Conservation (phyloP, 2,797 vertebrate species). For the Megalops cyprinoides region DNA sequence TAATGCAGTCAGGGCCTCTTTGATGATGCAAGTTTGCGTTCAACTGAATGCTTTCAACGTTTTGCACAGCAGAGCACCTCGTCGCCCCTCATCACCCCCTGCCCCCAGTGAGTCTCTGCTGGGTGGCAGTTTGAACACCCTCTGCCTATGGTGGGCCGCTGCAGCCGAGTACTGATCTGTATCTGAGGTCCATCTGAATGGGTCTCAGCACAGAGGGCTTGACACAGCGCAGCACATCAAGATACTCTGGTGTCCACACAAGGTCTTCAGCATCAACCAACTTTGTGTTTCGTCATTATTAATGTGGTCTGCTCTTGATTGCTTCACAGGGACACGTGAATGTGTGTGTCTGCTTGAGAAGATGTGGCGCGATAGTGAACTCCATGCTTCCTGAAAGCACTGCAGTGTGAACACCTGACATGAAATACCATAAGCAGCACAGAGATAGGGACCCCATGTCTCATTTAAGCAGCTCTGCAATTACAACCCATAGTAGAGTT, state of each 20-base stretch:
- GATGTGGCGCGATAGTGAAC: not conserved
- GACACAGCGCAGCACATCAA: not conserved
- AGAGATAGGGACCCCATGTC: not conserved
- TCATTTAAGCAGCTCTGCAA: not conserved
- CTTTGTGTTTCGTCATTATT: too few species aligned
- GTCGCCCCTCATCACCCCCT: not conserved
- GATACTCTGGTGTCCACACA: not conserved
- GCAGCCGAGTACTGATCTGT: not conserved
- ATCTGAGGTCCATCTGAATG: not conserved
- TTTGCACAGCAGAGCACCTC: too few species aligned
- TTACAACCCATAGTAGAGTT: not conserved
- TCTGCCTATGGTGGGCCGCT: not conserved
- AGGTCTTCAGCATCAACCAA: too few species aligned
- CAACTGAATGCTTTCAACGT: too few species aligned
- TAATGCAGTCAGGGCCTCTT: too few species aligned
- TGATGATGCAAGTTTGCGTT: too few species aligned
- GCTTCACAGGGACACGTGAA: not conserved
- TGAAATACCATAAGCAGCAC: not conserved
- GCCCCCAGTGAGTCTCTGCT: not conserved
- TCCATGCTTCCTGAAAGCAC: not conserved
- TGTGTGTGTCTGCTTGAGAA: not conserved
- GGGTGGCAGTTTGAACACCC: not conserved
- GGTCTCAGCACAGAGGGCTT: not conserved
- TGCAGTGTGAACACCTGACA: not conserved
- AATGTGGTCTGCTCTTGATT: too few species aligned